A percentile compares a stretch with the other conserved stretches of the same genome.
phyloP scores from a whole-genome alignment of 2,888 invertebrate species.

The Adelphocoris suturalis region DNA sequence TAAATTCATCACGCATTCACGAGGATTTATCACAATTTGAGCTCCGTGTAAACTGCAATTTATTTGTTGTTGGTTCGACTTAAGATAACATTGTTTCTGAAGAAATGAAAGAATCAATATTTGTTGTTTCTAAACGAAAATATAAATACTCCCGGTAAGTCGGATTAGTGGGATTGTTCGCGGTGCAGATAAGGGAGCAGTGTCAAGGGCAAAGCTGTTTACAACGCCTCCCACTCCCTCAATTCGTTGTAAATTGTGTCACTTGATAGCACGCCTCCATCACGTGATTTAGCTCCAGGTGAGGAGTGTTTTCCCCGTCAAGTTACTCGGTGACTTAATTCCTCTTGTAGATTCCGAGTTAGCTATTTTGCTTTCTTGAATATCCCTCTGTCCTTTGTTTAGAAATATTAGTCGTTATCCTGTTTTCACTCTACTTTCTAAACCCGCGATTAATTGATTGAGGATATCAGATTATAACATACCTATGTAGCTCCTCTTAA shows the following conservation, averaged over 20 bases:
- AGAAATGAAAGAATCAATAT: slow-evolving; percentile 21
- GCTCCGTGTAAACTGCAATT: background rate
- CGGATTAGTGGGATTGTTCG: background rate
- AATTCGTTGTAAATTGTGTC: background rate
- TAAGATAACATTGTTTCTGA: slow-evolving; percentile 2
- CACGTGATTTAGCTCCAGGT: background rate
- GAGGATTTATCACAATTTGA: too few species aligned
- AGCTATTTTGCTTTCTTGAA: too few species aligned
- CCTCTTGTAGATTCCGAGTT: too few species aligned
- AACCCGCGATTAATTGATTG: too few species aligned
- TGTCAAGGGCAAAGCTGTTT: slow-evolving; percentile 23
- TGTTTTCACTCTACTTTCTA: too few species aligned
- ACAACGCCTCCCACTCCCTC: background rate
- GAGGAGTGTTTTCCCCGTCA: background rate
- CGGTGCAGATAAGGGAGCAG: slow-evolving; percentile 13
- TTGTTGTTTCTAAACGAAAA: background rate
- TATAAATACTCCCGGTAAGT: background rate
- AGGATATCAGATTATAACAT: too few species aligned
- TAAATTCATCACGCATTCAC: too few species aligned
- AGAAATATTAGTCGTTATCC: too few species aligned
- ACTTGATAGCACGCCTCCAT: background rate
- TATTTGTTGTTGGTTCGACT: background rate
- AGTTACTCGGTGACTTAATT: background rate
- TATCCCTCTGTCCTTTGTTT: too few species aligned
- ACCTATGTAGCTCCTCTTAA: too few species aligned